Percentiles rank a stretch among this genome's conserved stretches.
phyloP scores from a whole-genome alignment of 1,140 invertebrate genomes.

The Cydia amplana region DNA sequence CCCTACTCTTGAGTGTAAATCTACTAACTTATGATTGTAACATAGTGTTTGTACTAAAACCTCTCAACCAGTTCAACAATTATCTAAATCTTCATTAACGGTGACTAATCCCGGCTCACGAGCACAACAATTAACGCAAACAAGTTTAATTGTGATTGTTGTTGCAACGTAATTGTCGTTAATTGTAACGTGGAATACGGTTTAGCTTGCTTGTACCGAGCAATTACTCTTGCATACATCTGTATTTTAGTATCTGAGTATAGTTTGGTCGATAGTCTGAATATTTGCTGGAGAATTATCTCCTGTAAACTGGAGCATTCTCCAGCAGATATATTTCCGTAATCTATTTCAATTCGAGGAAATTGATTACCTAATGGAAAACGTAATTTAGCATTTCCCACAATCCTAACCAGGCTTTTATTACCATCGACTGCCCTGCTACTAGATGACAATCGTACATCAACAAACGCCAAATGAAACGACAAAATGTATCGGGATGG shows the following conservation, averaged over 20 bases:
- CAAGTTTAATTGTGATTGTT: constrained; percentile 11
- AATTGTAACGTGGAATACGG: constrained; percentile 1
- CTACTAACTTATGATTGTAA: not conserved
- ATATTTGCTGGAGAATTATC: too few species aligned
- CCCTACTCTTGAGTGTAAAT: too few species aligned
- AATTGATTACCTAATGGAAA: too few species aligned
- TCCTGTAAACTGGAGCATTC: too few species aligned
- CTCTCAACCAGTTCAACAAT: not conserved
- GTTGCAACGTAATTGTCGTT: constrained; percentile 12
- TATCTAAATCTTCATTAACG: constrained; percentile 19
- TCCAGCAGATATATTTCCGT: too few species aligned
- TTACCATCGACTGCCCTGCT: too few species aligned
- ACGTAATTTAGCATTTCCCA: too few species aligned
- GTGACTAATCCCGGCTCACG: constrained; percentile 2
- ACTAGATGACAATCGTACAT: too few species aligned
- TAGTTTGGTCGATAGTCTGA: not conserved
- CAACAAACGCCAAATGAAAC: too few species aligned
- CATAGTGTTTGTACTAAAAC: not conserved
- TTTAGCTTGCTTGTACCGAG: not conserved
- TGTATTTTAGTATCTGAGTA: not conserved
- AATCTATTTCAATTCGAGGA: too few species aligned
- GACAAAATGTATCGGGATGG: too few species aligned
- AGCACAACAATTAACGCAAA: constrained; percentile 5
- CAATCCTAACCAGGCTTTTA: too few species aligned
- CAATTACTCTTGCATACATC: not conserved